A percentile compares a stretch with the other conserved stretches of the same genome.
phyloP scores from a whole-genome alignment of 2,888 invertebrate species.

The Lepetodrilus schrolli region DNA sequence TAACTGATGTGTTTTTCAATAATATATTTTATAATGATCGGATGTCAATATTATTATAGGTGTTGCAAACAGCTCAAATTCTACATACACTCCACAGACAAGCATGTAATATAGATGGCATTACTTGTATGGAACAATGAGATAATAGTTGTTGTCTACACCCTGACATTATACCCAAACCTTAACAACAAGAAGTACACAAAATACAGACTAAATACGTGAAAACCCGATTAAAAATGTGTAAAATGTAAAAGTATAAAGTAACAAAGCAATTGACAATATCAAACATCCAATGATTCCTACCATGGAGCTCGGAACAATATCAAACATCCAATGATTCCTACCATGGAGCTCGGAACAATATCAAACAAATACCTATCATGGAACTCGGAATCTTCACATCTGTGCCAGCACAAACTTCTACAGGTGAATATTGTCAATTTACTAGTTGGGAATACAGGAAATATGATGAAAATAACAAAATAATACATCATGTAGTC shows the following conservation, averaged over 20 bases:
- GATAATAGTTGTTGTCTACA: no score
- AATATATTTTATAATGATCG: no score
- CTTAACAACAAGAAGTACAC: background rate
- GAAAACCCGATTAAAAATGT: conserved; percentile 7
- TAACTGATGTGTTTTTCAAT: no score
- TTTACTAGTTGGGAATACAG: background rate
- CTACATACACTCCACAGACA: no score
- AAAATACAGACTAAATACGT: background rate
- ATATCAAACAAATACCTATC: background rate
- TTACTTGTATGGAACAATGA: no score
- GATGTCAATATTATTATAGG: no score
- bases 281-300: background rate
- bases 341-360: no score
- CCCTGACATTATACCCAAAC: no score
- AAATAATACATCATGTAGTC: background rate
- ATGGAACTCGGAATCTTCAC: background rate
- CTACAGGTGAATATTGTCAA: background rate
- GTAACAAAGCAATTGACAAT: background rate
- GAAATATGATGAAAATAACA: background rate
- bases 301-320: no score
- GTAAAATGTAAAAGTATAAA: conserved; percentile 24
- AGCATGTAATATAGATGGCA: no score
- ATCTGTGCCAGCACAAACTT: conserved; percentile 17
- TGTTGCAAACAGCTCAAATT: no score
- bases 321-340: background rate